These are phyloP conservation scores for Apantesis nais DNA, from an alignment of 2,888 invertebrate species.

Conservation along the genomic window DNA sequence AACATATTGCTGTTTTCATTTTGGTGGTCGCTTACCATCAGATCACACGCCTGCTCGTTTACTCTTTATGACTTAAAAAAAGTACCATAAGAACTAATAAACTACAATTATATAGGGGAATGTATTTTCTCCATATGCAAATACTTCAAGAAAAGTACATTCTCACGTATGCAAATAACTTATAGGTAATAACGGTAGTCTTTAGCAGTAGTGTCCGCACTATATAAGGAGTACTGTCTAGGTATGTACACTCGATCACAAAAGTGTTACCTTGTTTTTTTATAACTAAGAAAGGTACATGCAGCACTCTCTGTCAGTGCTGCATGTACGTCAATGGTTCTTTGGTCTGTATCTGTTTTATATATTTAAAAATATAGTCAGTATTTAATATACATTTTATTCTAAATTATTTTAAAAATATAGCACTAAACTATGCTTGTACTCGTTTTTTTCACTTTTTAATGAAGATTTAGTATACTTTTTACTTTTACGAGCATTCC, in stretches of 20 bases:
- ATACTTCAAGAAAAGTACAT: conserved; percentile 5
- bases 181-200: conserved; percentile 35
- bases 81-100: background rate
- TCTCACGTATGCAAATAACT: conserved; percentile 20
- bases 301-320: background rate
- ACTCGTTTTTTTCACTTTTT: too few species aligned
- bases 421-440: too few species aligned
- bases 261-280: background rate
- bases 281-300: background rate
- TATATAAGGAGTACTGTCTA: conserved; percentile 18
- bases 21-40: too few species aligned
- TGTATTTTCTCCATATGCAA: background rate
- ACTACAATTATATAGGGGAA: background rate
- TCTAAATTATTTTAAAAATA: too few species aligned
- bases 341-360: background rate
- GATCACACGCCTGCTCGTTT: too few species aligned
- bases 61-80: too few species aligned
- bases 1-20: too few species aligned
- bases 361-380: too few species aligned
- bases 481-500: too few species aligned
- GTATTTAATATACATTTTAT: too few species aligned
- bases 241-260: conserved; percentile 7
- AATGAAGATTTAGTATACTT: too few species aligned
- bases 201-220: conserved; percentile 14
- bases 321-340: background rate